Percentiles rank a stretch among this genome's conserved stretches.
Evolutionary conservation across 2,797 vertebrate genomes (phyloP).

Genomic region (Darevskia mixta): DNA sequence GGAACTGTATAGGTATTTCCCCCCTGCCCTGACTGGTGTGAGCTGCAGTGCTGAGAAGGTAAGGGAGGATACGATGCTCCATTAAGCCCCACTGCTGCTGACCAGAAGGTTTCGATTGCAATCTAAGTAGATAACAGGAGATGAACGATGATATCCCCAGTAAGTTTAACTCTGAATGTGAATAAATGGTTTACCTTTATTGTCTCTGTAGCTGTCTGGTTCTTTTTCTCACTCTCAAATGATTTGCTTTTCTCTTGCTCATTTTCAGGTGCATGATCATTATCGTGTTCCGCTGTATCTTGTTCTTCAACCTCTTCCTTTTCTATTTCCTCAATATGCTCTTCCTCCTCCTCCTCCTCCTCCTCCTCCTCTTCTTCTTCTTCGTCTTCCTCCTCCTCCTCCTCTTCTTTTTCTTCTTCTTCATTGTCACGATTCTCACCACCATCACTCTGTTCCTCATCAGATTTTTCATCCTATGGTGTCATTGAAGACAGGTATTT

Average conservation of each 20-base stretch:
- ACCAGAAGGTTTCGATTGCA: too few species aligned
- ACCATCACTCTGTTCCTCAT: conserved; percentile 59
- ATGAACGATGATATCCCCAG: conserved; percentile 17
- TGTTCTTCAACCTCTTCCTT: not conserved
- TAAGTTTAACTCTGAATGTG: not conserved
- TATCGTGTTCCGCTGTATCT: conserved; percentile 9
- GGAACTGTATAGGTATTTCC: too few species aligned
- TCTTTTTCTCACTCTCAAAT: conserved; percentile 47
- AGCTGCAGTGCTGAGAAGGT: too few species aligned
- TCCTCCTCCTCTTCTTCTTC: not conserved
- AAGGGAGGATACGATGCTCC: too few species aligned
- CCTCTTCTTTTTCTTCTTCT: not conserved
- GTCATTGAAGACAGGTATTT: conserved; percentile 62
- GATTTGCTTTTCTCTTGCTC: conserved; percentile 30
- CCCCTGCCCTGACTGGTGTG: too few species aligned
- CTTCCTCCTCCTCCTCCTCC: not conserved
- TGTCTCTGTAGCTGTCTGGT: conserved; percentile 26
- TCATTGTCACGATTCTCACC: not conserved
- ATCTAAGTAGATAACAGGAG: not conserved
- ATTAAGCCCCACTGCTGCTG: too few species aligned
- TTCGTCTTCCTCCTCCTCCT: not conserved
- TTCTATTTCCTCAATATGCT: not conserved
- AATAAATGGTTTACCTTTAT: conserved; percentile 59
- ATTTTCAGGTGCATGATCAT: conserved; percentile 8
- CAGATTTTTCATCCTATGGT: conserved; percentile 67